These are phyloP conservation scores for Erebia ligea DNA, from an alignment of 2,888 invertebrate species.

Conservation along the genomic window DNA sequence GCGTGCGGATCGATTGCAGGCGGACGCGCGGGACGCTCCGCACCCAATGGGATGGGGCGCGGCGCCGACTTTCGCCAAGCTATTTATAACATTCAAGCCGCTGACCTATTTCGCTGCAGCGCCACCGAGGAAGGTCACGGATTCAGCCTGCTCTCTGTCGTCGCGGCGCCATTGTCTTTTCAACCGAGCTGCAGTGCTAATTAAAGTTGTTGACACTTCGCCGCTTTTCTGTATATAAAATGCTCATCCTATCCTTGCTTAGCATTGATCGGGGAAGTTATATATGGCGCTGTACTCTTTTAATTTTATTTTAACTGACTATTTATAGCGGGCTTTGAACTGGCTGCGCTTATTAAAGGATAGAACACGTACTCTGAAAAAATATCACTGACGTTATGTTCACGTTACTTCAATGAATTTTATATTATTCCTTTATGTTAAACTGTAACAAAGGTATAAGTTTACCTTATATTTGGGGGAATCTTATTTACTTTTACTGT, in stretches of 20 bases:
- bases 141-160: constrained; percentile 76
- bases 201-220: constrained; percentile 80
- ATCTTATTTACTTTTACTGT: neutral
- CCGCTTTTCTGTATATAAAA: constrained; percentile 56
- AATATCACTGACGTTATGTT: no score
- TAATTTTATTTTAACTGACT: constrained; percentile 24
- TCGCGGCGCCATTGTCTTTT: constrained; percentile 78
- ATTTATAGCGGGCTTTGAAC: constrained; percentile 19
- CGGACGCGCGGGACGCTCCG: constrained; percentile 52
- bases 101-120: constrained; percentile 83
- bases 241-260: constrained; percentile 50
- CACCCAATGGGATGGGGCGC: constrained; percentile 70
- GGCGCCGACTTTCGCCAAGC: constrained; percentile 81
- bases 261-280: constrained; percentile 35
- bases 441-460: no score
- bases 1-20: constrained; percentile 51
- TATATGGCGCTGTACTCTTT: constrained; percentile 23
- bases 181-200: constrained; percentile 78
- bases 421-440: no score
- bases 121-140: constrained; percentile 81
- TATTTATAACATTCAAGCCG: constrained; percentile 83
- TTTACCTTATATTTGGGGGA: neutral
- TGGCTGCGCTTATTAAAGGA: neutral
- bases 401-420: no score
- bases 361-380: neutral